Base-by-base conservation (phyloP, 2,113 vertebrate species). In the Bubo scandiacus region DNA sequence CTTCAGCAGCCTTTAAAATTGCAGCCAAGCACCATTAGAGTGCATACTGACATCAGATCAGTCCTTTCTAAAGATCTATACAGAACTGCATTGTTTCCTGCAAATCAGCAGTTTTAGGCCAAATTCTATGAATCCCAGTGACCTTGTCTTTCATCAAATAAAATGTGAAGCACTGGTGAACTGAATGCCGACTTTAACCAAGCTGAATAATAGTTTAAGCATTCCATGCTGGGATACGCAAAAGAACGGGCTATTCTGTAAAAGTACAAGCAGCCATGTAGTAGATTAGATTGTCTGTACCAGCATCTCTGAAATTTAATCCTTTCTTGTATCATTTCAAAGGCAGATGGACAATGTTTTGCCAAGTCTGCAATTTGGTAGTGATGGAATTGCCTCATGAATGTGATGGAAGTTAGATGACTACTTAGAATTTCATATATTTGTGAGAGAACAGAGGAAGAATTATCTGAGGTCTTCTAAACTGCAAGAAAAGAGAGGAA, bases 381-480 rank as follows among this genome's bases (percentile, higher is more conserved):
- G 71, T 77, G 81, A 94, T 91, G 81, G 94, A 98, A 94, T 78
- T 96, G 55, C 54, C 70, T 95, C 87, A 85, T 74, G 65, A 97
- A 92, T 97, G 86, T 61, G 71, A 97, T 86, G 93, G 94, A 96
- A 98, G 84, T 47, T 95, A 90, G 86, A 92, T 84, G 93, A 95
- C 96, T 96, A 65, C 59, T 97, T 93, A 88, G 81, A 96, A 96
- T 92, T 97, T 96, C 86, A 96, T 95, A 73, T 95, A 72, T 84
- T 88, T 93, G 91, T 55, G 78, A 92, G 88, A 92, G 94, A 97
- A 94, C 65, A 94, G 88, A 96, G 89, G 58, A 86, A 94, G 96
- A 97, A 97, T 97, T 96, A 96, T 95, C 81, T 68, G 65, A 92
- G 25, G 43, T 73, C 77, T 57, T 92, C 55, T 92, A 70, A 96